phyloP scores from a whole-genome alignment of 2,797 vertebrate species.

The Rhinogobio ventralis region DNA sequence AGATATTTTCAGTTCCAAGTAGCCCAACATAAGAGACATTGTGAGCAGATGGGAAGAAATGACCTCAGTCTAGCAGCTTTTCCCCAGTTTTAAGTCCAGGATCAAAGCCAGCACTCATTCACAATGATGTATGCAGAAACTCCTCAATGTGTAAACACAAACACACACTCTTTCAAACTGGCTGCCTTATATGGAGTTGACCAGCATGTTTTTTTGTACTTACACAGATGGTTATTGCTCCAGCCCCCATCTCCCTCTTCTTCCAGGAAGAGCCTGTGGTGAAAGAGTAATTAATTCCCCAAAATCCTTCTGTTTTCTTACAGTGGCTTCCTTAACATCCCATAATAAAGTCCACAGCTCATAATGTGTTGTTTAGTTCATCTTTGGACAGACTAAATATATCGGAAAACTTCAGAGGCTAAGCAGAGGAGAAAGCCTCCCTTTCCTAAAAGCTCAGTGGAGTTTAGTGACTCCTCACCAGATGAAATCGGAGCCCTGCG shows the following conservation, averaged over 20 bases:
- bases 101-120: constrained; percentile 41
- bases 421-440: constrained; percentile 61
- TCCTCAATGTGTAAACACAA: constrained; percentile 21
- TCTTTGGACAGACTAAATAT: constrained; percentile 48
- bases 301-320: constrained; percentile 47
- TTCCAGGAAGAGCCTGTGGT: constrained; percentile 70
- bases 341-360: constrained; percentile 10
- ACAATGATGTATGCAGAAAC: constrained; percentile 28
- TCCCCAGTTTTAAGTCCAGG: constrained; percentile 31
- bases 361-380: constrained; percentile 22
- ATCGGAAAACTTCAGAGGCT: constrained; percentile 60
- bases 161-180: constrained; percentile 14
- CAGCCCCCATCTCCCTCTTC: constrained; percentile 86
- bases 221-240: constrained; percentile 91
- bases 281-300: constrained; percentile 67
- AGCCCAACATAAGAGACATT: constrained; percentile 28
- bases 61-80: constrained; percentile 24
- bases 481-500: constrained; percentile 81
- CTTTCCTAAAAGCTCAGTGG: constrained; percentile 60
- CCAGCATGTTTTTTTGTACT: constrained; percentile 75
- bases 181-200: constrained; percentile 37
- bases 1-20: constrained; percentile 6
- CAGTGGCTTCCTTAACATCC: constrained; percentile 37
- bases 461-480: constrained; percentile 67
- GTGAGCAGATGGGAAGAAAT: constrained; percentile 35